phyloP scores from a whole-genome alignment of 2,797 vertebrate genomes.

The Acridotheres tristis region DNA sequence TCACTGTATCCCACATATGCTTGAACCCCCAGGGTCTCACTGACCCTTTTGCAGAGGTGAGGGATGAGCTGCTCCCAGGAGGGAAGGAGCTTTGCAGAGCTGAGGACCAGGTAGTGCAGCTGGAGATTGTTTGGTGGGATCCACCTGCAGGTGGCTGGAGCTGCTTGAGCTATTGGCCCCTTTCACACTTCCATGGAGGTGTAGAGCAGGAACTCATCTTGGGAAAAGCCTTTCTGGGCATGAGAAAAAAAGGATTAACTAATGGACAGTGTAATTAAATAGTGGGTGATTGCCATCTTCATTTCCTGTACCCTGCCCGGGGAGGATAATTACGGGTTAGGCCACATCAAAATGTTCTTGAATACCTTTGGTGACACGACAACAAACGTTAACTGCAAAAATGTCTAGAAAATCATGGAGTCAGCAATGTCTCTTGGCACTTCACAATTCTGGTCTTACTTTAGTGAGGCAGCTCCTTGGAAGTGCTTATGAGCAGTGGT shows the following conservation, averaged over 20 bases:
- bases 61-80: fast-evolving
- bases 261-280: neutral
- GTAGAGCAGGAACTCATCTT: neutral
- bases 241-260: neutral
- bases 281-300: neutral
- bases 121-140: neutral
- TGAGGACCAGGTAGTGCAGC: neutral
- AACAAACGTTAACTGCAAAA: neutral
- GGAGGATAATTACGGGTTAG: conserved; percentile 13
- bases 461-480: neutral
- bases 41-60: neutral
- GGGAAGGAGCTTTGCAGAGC: neutral
- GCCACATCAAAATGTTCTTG: neutral
- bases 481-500: neutral
- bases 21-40: neutral
- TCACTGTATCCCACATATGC: neutral
- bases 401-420: neutral
- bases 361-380: neutral
- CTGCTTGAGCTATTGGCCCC: neutral
- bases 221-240: neutral
- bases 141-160: neutral
- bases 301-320: conserved; percentile 12
- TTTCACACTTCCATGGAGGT: neutral
- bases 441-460: neutral
- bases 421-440: neutral